These are phyloP conservation scores for Tricholauxania praeusta DNA, from an alignment of 2,888 invertebrate genomes.

Conservation along the genomic window DNA sequence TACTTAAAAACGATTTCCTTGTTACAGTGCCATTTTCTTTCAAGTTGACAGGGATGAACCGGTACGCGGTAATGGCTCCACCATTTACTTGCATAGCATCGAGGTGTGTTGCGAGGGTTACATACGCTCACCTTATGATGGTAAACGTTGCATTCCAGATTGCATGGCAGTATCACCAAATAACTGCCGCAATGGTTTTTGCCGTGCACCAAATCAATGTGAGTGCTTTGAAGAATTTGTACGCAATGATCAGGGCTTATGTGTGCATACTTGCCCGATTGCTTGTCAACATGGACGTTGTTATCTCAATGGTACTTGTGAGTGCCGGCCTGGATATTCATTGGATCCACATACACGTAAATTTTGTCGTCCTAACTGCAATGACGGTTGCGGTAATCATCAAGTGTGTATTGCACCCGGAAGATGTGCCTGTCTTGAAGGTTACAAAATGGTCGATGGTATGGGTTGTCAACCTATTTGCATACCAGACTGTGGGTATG, in stretches of 20 bases:
- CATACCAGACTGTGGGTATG: conserved; percentile 63
- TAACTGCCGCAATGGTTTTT: conserved; percentile 70
- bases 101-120: conserved; percentile 80
- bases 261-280: conserved; percentile 77
- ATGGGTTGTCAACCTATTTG: conserved; percentile 64
- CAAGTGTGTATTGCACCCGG: conserved; percentile 57
- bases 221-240: conserved; percentile 62
- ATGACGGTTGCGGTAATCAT: conserved; percentile 63
- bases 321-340: conserved; percentile 69
- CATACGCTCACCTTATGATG: conserved; percentile 71
- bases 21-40: conserved; percentile 57
- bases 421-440: conserved; percentile 56
- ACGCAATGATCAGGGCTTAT: conserved; percentile 66
- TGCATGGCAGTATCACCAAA: conserved; percentile 63
- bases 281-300: conserved; percentile 78
- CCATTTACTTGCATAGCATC: conserved; percentile 70
- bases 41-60: conserved; percentile 54
- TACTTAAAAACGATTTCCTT: background rate
- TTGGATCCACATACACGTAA: conserved; percentile 60
- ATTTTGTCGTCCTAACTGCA: conserved; percentile 63
- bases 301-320: conserved; percentile 72
- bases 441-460: conserved; percentile 56
- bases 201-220: conserved; percentile 65
- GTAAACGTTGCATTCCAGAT: conserved; percentile 66
- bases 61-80: conserved; percentile 67